Conservation (phyloP, 2,888 invertebrate species). For the Limnephilus auricula region DNA sequence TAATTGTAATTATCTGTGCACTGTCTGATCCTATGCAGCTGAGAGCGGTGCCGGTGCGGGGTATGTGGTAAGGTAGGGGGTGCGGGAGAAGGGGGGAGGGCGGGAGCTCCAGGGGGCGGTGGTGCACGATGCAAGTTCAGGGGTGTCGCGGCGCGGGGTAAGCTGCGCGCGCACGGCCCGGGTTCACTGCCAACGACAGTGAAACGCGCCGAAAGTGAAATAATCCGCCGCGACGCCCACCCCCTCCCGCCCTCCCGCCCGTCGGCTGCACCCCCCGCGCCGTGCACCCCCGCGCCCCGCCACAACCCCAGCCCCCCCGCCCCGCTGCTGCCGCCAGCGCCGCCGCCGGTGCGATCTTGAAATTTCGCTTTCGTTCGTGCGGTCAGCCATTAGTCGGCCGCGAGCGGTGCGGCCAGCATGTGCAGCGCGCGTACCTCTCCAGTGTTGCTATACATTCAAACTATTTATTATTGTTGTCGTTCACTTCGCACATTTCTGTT, state of each 20-base stretch:
- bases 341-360: constrained; percentile 79
- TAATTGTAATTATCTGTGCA: constrained; percentile 12
- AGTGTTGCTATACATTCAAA: constrained; percentile 58
- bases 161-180: constrained; percentile 72
- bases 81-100: constrained; percentile 35
- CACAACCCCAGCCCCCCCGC: constrained; percentile 69
- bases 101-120: constrained; percentile 36
- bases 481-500: constrained; percentile 44
- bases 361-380: constrained; percentile 84
- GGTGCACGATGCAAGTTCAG: constrained; percentile 34
- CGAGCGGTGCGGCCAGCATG: constrained; percentile 80
- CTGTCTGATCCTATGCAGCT: constrained; percentile 5
- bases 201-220: constrained; percentile 72
- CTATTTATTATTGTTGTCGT: constrained; percentile 56
- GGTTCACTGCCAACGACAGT: constrained; percentile 69
- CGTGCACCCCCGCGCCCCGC: constrained; percentile 53
- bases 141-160: constrained; percentile 58
- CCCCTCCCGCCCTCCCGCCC: constrained; percentile 45
- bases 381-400: constrained; percentile 80
- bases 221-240: constrained; percentile 67
- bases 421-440: constrained; percentile 77
- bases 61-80: not conserved
- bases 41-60: not conserved
- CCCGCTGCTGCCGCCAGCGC: constrained; percentile 70
- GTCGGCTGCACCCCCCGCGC: constrained; percentile 54